These are phyloP conservation scores for Philhelius pedissequus DNA, from an alignment of 2,888 invertebrate genomes.

Conservation along the genomic window DNA sequence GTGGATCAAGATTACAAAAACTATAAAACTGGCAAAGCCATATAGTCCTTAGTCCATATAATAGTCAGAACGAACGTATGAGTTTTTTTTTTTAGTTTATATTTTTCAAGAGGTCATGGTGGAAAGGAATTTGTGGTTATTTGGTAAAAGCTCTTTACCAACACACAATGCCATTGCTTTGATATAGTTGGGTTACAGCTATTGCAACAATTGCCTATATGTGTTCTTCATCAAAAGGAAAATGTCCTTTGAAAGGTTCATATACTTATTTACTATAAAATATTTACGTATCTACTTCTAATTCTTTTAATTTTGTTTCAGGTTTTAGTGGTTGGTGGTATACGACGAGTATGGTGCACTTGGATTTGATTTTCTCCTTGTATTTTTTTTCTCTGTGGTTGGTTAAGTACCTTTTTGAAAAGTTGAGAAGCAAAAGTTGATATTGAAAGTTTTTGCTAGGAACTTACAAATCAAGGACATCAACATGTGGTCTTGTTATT, in stretches of 20 bases:
- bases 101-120: neutral
- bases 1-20: constrained; percentile 9
- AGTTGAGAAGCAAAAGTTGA: neutral
- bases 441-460: neutral
- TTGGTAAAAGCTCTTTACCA: neutral
- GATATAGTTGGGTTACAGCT: neutral
- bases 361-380: neutral
- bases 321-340: neutral
- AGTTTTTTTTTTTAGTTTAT: neutral
- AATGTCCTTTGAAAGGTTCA: constrained; percentile 18
- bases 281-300: neutral
- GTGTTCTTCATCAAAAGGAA: neutral
- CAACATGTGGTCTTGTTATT: neutral
- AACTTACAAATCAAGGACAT: neutral
- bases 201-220: neutral
- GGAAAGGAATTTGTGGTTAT: neutral
- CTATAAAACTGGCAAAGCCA: neutral
- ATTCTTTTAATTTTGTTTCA: neutral
- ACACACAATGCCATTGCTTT: neutral
- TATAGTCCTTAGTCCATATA: neutral
- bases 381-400: neutral
- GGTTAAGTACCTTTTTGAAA: neutral
- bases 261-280: constrained; percentile 9
- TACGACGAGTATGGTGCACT: neutral
- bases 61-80: neutral